Base-by-base conservation (phyloP, 2,113 vertebrate genomes). In the Anser cygnoides region DNA sequence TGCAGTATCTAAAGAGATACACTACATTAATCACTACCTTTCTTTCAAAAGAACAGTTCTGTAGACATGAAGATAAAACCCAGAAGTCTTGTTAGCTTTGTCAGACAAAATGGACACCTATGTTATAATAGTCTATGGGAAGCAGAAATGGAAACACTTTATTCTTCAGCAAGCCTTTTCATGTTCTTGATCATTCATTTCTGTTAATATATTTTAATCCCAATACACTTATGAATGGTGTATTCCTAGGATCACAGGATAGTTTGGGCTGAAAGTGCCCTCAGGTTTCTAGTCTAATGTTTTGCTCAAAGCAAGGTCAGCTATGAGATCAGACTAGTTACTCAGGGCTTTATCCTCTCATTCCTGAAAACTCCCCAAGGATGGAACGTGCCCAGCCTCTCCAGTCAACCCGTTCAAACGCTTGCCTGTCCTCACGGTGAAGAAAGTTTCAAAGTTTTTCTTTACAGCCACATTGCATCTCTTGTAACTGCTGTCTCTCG, bases 141-240 rank as follows among this genome's bases (percentile, higher is more conserved):
- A 75, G 19, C 3, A 86, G 50, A 95, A 89, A 31, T 1, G 2
- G 7, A 6, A 74, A 59, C 14, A 75, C 3, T 9, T 39, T 31
- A 62, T 41, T 54, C 57, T 80, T 71, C 59, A 86, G 33, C 10
- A 81, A 54, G 19, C 3, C 31, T 63, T 89, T 63, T 87, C 37
- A n/a, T 77, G 4, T 21, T 73, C 33, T 39, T 28, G 12, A 70
- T 25, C 70, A 54, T 74, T 44, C 2, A 3, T 17, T 78, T 41
- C 37, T 19, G 71, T 5, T 5, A 4, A 29, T 52, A 9, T 16
- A 31, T 50, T 66, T 65, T 58, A 77, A 80, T 35, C 25, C 71
- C 46, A 55, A 12, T 67, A 54, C 16, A 63, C 3, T 33, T 57
- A 0, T 0, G 10, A 84, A 50, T 16, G 5, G 5, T 22, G 0